Evolutionary conservation across 2,797 vertebrate species (phyloP).

Genomic region (Microchirus variegatus): DNA sequence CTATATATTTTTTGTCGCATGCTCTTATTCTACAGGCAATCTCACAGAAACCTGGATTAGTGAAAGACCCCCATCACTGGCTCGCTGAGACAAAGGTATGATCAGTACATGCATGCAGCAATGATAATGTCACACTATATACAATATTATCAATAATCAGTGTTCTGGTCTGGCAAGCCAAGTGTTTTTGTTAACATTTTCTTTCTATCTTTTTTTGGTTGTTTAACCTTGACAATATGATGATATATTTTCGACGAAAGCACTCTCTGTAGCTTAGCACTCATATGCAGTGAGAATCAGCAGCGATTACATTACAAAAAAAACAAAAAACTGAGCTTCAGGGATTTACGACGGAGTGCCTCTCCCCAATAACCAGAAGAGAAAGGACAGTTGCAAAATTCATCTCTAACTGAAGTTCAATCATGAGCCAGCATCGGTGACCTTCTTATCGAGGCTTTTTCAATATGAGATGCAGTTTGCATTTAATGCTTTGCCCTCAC

Average conservation of each 20-base stretch:
- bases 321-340: background rate
- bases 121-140: background rate
- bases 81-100: slow-evolving; percentile 94
- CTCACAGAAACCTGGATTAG: slow-evolving; percentile 82
- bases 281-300: slow-evolving; percentile 11
- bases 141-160: too few relatives aligned
- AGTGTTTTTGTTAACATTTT: too few relatives aligned
- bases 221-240: background rate
- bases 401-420: too few relatives aligned
- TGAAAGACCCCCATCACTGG: slow-evolving; percentile 90
- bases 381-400: background rate
- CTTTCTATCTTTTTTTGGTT: too few relatives aligned
- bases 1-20: background rate
- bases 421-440: background rate
- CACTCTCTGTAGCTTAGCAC: background rate
- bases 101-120: slow-evolving; percentile 9
- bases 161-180: too few relatives aligned
- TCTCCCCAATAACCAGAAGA: slow-evolving; percentile 7
- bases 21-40: slow-evolving; percentile 79
- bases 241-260: slow-evolving; percentile 9
- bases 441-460: slow-evolving; percentile 1
- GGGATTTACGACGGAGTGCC: background rate
- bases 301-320: slow-evolving; percentile 2
- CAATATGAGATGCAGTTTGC: background rate
- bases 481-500: slow-evolving; percentile 2